Evolutionary conservation across 1,140 invertebrate species (phyloP).

Genomic region (Gyrodactylus salaris): DNA sequence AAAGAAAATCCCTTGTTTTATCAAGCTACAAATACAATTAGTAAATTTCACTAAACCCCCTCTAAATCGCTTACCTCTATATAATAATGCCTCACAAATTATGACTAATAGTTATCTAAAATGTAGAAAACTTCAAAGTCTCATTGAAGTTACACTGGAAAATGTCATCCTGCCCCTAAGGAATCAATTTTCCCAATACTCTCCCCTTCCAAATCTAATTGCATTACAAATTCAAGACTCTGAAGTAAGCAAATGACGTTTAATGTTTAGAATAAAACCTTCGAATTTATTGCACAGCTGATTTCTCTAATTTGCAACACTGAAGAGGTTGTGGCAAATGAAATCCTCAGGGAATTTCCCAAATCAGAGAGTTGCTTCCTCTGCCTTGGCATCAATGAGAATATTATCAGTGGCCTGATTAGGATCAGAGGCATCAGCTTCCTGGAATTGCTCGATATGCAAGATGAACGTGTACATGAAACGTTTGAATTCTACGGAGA

Average conservation of each 20-base stretch:
- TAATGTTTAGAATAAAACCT: not conserved
- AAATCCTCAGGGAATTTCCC: constrained; percentile 1
- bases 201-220: not conserved
- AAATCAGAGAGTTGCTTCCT: constrained; percentile 1
- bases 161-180: not conserved
- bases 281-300: not conserved
- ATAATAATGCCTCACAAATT: not conserved
- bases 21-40: too few species aligned
- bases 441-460: not conserved
- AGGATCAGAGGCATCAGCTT: not conserved
- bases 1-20: too few species aligned
- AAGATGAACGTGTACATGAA: not conserved
- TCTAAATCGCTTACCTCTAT: not conserved
- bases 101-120: not conserved
- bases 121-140: not conserved
- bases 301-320: not conserved
- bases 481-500: not conserved
- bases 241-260: not conserved
- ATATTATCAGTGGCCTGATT: not conserved
- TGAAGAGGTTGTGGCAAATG: not conserved
- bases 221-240: not conserved
- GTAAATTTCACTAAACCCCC: too few species aligned
- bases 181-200: not conserved
- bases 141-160: not conserved
- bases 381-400: not conserved